Evolutionary conservation across 2,888 invertebrate genomes (phyloP).

Genomic region (Ormia ochracea): DNA sequence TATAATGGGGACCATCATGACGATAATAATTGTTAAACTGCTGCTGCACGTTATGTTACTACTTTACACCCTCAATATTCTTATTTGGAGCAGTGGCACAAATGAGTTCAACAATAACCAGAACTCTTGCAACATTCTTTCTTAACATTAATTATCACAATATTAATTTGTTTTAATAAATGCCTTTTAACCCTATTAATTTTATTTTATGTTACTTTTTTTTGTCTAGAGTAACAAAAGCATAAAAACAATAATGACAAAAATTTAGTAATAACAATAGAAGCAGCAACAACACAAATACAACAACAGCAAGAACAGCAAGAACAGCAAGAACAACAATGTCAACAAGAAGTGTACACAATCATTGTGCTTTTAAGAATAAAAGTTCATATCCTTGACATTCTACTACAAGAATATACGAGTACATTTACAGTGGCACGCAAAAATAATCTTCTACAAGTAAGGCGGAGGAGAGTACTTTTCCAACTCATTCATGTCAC

Average conservation of each 20-base stretch:
- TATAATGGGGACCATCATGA: conserved; percentile 5
- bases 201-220: neutral
- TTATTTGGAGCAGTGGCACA: neutral
- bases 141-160: conserved; percentile 59
- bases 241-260: conserved; percentile 14
- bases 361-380: conserved; percentile 30
- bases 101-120: neutral
- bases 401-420: conserved; percentile 19
- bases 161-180: conserved; percentile 60
- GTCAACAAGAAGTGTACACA: no score
- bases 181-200: conserved; percentile 49
- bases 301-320: neutral
- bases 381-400: conserved; percentile 58
- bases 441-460: neutral
- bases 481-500: neutral
- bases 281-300: conserved; percentile 17
- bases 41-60: neutral
- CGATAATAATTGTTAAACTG: conserved; percentile 5
- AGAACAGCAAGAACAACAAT: conserved; percentile 10
- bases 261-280: neutral
- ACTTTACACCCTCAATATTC: neutral
- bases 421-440: conserved; percentile 11
- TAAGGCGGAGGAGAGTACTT: neutral
- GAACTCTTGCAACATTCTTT: conserved; percentile 36
- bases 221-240: neutral